Evolutionary conservation across 2,797 vertebrate species (phyloP).

Genomic region (Mallotus villosus): DNA sequence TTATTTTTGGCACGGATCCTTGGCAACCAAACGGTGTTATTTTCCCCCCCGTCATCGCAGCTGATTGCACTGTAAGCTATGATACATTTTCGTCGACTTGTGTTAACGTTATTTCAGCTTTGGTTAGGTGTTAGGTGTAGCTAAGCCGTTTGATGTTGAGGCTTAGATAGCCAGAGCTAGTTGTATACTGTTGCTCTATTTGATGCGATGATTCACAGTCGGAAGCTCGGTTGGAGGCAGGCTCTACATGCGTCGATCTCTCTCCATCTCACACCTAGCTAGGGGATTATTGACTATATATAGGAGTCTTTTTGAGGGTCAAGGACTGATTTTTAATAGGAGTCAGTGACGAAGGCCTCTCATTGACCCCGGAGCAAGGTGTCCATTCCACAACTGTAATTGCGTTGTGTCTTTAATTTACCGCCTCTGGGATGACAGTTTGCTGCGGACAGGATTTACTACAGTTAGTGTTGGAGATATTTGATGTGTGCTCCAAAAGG

Average conservation of each 20-base stretch:
- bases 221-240: not conserved
- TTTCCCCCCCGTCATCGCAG: not conserved
- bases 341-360: constrained; percentile 12
- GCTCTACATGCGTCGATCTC: not conserved
- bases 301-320: constrained; percentile 26
- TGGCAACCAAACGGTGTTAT: not conserved
- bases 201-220: constrained; percentile 48
- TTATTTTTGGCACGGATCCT: not conserved
- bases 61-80: not conserved
- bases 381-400: constrained; percentile 22
- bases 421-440: constrained; percentile 14
- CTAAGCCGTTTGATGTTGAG: not conserved
- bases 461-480: not conserved
- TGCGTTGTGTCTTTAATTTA: constrained; percentile 2
- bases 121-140: not conserved
- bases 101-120: not conserved
- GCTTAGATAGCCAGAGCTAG: not conserved
- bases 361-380: not conserved
- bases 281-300: constrained; percentile 24
- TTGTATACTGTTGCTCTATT: not conserved
- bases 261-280: constrained; percentile 10
- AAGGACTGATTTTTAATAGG: constrained; percentile 30
- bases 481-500: too few relatives aligned
- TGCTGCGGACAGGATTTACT: constrained; percentile 6
- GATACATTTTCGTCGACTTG: not conserved